A percentile compares a stretch with the other conserved stretches of the same genome.
phyloP scores from a whole-genome alignment of 2,888 invertebrate genomes.

The Eupithecia inturbata region DNA sequence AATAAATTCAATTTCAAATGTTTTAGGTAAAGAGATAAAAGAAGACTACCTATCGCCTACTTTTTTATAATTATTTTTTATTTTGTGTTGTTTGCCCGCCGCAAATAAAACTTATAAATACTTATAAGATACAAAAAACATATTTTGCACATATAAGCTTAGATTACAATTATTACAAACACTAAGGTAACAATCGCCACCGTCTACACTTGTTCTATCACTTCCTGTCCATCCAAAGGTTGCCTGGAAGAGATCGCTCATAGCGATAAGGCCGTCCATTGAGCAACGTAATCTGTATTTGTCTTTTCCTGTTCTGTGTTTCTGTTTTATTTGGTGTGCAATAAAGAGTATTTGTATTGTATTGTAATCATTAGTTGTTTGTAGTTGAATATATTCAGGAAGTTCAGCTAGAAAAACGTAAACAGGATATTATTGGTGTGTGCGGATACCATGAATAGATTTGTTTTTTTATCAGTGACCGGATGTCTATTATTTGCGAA shows the following conservation, averaged over 20 bases:
- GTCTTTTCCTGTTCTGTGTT: no score
- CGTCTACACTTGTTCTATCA: no score
- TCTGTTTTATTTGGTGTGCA: no score
- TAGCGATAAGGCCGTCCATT: no score
- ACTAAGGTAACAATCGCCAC: no score
- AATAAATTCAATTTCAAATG: background rate
- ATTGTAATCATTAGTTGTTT: background rate
- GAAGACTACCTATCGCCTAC: background rate
- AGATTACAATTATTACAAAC: background rate
- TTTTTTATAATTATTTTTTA: background rate
- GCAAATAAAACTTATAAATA: background rate
- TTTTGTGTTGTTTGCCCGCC: background rate
- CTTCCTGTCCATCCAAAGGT: no score
- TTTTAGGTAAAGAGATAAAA: background rate
- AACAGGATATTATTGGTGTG: conserved; percentile 33
- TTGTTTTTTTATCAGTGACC: background rate
- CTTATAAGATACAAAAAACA: background rate
- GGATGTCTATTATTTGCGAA: background rate
- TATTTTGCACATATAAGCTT: background rate
- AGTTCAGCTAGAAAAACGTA: conserved; percentile 24
- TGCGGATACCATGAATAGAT: background rate
- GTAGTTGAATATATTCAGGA: conserved; percentile 2
- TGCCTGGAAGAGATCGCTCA: no score
- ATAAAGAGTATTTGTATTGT: no score
- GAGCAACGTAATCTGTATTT: no score